Percentiles rank a stretch among this genome's conserved stretches.
phyloP scores from a whole-genome alignment of 2,888 invertebrate genomes.

The Conchocele bisecta region DNA sequence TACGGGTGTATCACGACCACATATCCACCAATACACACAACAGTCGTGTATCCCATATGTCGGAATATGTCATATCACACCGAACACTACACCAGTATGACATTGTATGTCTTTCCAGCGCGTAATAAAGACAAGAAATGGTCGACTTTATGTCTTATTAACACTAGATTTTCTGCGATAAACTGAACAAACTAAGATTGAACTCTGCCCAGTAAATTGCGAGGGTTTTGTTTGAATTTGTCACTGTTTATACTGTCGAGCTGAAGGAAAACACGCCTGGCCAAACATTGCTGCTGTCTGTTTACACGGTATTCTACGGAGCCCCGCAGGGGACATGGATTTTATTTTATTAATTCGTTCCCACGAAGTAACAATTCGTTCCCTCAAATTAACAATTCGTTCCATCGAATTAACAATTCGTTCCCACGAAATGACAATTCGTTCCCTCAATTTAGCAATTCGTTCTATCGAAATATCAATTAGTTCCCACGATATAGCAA shows the following conservation, averaged over 20 bases:
- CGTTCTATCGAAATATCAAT: no score
- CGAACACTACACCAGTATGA: not conserved
- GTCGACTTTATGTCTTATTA: conserved; percentile 29
- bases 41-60: not conserved
- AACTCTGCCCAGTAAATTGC: conserved; percentile 68
- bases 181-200: conserved; percentile 27
- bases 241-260: conserved; percentile 45
- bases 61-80: not conserved
- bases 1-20: no score
- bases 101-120: not conserved
- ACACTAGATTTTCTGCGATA: conserved; percentile 55
- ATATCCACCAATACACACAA: not conserved
- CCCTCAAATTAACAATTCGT: no score
- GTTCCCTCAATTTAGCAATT: no score
- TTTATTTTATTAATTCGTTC: not conserved
- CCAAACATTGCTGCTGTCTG: conserved; percentile 64
- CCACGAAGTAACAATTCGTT: not conserved
- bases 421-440: no score
- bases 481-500: no score
- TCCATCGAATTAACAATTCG: no score
- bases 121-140: conserved; percentile 10
- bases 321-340: not conserved
- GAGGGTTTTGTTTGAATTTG: conserved; percentile 73
- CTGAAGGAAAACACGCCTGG: conserved; percentile 69
- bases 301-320: conserved; percentile 49